These are phyloP conservation scores for Ephestia elutella DNA, from an alignment of 1,140 invertebrate species.

Conservation along the genomic window DNA sequence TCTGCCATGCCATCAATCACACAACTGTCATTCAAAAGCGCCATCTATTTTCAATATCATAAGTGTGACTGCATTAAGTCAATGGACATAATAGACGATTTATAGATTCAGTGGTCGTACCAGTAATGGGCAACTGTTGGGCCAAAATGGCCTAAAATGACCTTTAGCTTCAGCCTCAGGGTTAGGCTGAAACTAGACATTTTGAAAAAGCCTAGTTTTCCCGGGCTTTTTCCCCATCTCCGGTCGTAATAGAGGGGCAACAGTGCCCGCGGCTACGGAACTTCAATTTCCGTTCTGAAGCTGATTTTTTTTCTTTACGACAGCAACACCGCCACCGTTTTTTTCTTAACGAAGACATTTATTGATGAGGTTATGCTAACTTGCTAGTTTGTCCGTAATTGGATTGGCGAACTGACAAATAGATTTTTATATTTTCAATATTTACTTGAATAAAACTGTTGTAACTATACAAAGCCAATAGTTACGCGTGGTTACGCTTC, in stretches of 20 bases:
- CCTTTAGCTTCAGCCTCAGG: no score
- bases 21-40: neutral
- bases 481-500: no score
- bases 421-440: no score
- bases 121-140: no score
- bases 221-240: no score
- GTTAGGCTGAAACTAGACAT: no score
- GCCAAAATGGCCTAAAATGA: no score
- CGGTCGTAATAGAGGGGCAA: slow-evolving; percentile 20
- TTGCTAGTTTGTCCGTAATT: neutral
- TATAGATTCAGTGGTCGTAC: neutral
- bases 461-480: no score
- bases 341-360: slow-evolving; percentile 22
- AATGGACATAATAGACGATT: slow-evolving; percentile 2
- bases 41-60: slow-evolving; percentile 2
- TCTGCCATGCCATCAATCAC: neutral
- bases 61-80: neutral
- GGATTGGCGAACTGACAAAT: neutral
- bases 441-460: no score
- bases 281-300: slow-evolving; percentile 58
- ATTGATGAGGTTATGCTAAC: slow-evolving; percentile 18
- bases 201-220: no score
- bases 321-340: slow-evolving; percentile 36
- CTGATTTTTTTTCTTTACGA: slow-evolving; percentile 55
- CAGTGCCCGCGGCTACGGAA: slow-evolving; percentile 49